These are phyloP conservation scores for Catalaphyllia jardinei DNA, from an alignment of 64 coral and sea anemone species.

Conservation along the genomic window DNA sequence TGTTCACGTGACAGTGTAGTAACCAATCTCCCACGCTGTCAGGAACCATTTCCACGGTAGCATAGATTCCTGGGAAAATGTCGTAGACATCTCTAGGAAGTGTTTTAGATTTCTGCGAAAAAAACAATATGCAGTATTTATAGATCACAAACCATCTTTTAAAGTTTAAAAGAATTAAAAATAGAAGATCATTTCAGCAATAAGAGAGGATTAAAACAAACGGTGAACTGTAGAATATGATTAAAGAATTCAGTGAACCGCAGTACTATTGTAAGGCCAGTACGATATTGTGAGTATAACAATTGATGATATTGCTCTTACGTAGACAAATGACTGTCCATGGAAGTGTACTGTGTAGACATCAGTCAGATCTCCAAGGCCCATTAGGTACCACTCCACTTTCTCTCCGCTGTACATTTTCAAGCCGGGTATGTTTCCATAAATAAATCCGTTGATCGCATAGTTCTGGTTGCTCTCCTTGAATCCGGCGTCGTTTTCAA, in stretches of 20 bases:
- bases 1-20: slow-evolving; percentile 91
- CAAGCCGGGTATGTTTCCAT: slow-evolving; percentile 56
- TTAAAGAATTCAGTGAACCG: no score
- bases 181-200: no score
- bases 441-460: slow-evolving; percentile 75
- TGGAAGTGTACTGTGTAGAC: slow-evolving; percentile 76
- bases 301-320: slow-evolving; percentile 66
- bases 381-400: slow-evolving; percentile 71
- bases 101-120: slow-evolving; percentile 61
- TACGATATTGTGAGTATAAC: no score
- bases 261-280: no score
- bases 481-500: slow-evolving; percentile 66
- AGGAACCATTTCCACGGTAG: slow-evolving; percentile 78
- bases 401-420: slow-evolving; percentile 66
- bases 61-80: slow-evolving; percentile 81
- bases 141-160: no score
- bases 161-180: no score
- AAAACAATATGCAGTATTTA: background rate
- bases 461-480: slow-evolving; percentile 79
- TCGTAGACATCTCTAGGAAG: slow-evolving; percentile 78
- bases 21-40: slow-evolving; percentile 78
- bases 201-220: no score
- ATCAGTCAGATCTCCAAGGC: slow-evolving; percentile 61
- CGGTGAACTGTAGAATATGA: no score
- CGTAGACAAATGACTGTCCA: slow-evolving; percentile 65